Conservation (phyloP, 2,113 vertebrate genomes). For the Neogale vison region DNA sequence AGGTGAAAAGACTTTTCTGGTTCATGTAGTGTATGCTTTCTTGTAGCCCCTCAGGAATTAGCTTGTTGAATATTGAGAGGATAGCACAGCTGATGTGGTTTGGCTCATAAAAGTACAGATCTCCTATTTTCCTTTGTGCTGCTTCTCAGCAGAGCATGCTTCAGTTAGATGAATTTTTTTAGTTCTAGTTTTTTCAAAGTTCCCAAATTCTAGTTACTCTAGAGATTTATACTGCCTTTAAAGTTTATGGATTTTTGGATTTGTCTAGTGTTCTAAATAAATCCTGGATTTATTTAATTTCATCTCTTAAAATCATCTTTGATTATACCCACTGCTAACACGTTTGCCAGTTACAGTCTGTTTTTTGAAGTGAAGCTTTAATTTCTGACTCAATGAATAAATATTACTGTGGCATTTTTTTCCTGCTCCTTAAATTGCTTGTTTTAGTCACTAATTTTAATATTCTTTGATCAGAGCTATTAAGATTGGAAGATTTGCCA, state of each 20-base stretch:
- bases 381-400: neutral
- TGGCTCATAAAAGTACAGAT: constrained; percentile 64
- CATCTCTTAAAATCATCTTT: constrained; percentile 11
- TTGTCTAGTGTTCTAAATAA: constrained; percentile 66
- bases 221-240: constrained; percentile 32
- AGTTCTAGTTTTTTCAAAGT: constrained; percentile 18
- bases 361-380: constrained; percentile 42
- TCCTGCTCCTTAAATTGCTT: neutral
- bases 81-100: constrained; percentile 40
- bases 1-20: constrained; percentile 32
- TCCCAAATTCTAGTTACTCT: constrained; percentile 47
- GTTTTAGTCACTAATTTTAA: neutral
- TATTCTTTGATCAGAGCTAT: neutral
- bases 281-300: constrained; percentile 38
- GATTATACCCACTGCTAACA: constrained; percentile 53
- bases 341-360: constrained; percentile 54
- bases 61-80: constrained; percentile 55
- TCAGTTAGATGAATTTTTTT: constrained; percentile 22
- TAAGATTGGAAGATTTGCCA: neutral
- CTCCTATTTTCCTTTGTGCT: constrained; percentile 60
- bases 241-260: constrained; percentile 62
- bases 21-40: neutral
- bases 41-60: neutral
- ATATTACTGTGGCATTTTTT: neutral
- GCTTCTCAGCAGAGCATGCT: constrained; percentile 58